These are phyloP conservation scores for Calyptomena viridis DNA, from an alignment of 2,113 vertebrate species.

Conservation along the genomic window DNA sequence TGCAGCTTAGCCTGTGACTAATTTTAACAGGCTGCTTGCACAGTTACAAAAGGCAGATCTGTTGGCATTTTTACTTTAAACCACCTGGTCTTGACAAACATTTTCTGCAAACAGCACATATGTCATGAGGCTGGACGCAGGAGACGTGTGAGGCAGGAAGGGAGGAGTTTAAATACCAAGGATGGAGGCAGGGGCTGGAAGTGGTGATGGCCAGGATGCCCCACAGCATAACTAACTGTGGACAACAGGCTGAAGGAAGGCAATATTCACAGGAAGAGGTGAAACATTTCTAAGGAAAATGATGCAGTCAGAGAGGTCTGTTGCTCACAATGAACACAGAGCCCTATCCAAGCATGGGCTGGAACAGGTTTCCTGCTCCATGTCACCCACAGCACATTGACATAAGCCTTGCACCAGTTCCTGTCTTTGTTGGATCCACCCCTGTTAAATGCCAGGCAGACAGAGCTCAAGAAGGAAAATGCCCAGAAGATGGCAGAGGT, in stretches of 20 bases:
- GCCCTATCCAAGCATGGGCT: background rate
- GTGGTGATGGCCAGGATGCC: background rate
- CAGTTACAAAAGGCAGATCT: slow-evolving; percentile 59
- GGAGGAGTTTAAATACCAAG: background rate
- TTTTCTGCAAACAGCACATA: slow-evolving; percentile 37
- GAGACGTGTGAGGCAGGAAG: background rate
- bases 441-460: background rate
- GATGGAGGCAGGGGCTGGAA: background rate
- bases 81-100: slow-evolving; percentile 61
- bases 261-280: accelerated
- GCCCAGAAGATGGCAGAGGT: background rate
- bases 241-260: background rate
- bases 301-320: background rate
- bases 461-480: background rate
- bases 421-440: background rate
- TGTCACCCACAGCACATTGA: background rate
- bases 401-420: background rate
- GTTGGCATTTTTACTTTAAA: slow-evolving; percentile 63
- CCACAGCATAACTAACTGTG: background rate
- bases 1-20: slow-evolving; percentile 49
- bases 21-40: slow-evolving; percentile 61
- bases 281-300: background rate
- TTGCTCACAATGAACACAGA: background rate
- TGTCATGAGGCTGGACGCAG: background rate
- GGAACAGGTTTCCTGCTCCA: background rate